Evolutionary conservation across 1,140 invertebrate species (phyloP), one percentile per base, ranked within the genome.

Genomic region (Heliothis virescens): DNA sequence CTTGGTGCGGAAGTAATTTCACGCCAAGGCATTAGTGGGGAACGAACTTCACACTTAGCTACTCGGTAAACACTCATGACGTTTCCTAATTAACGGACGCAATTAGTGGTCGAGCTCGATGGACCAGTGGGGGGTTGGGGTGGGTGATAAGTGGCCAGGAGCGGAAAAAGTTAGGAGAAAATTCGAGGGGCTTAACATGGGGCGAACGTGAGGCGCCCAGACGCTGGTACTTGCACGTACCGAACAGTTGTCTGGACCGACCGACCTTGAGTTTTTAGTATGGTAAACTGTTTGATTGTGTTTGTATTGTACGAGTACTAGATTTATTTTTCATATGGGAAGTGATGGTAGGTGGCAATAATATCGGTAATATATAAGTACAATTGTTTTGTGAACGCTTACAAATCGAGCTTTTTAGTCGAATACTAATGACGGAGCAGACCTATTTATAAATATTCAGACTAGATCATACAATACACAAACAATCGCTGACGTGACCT

Each of bases 11-110:
- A 93, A 94, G 90, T 92, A 92, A 92, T 92, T 92, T 94, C 88
- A 90, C 90, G 90, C 88, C 85, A 79, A 87, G 79, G 87, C 90
- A 90, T 91, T 91, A 91, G 89, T 83, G 85, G 85, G 86, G 86
- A 85, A 83, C 85, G 88, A 93, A 94, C 93, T 94, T 94, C 93
- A 94, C 93, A 94, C 93, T 94, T 93, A 93, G 91, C 90, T 89
- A 89, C 90, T 92, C 86, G 85, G 91, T 94, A 94, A 94, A 94
- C 92, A 94, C 93, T 94, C 91, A 94, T 94, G 93, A 94, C 93
- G 93, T 93, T 92, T 92, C 91, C 89, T 94, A 94, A 94, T 94
- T 94, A 94, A 94, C 92, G 91, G 90, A 93, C 93, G 92, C 92
- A 94, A 94, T 94, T 94, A 94, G 93, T 89, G 93, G 93, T 90